Evolutionary conservation across 2,888 invertebrate genomes (phyloP), one percentile per base, ranked within the genome.

Genomic region (Hybos culiciformis): DNA sequence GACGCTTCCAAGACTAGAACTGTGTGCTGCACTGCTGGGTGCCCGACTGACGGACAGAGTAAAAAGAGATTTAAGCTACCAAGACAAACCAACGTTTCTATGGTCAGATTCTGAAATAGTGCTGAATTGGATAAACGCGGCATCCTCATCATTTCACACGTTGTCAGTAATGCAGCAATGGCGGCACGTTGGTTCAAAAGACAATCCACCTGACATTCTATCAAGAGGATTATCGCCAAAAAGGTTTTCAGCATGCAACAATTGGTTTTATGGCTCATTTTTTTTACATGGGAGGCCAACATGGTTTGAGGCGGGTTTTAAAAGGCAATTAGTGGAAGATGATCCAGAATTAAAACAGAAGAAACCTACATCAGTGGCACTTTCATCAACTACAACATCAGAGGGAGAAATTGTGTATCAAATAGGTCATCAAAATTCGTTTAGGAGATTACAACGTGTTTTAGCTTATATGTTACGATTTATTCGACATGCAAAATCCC

Each of bases 11-110:
- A 34, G 40, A n/a, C 19, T 47, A 12, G 47, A 43, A 21, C 31
- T 48, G 3, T 44, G 42, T 26, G 47, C 45, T 32, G 43, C 47
- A 2, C 12, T 43, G 7, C 21, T 47, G 8, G 36, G 41, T 26
- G 12, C 33, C 8, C 39, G 45, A 37, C 19, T 45, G 12, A n/a
- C n/a, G 14, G 3, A 31, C 29, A 31, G 14, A n/a, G 29, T 31
- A 2, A 9, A 9, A 5, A 12, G n/a, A 31, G n/a, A 6, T n/a
- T 14, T n/a, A n/a, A n/a, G n/a, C n/a, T n/a, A n/a, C n/a, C n/a
- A n/a, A n/a, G n/a, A n/a, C n/a, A n/a, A n/a, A n/a, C n/a, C n/a
- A n/a, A n/a, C n/a, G n/a, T n/a, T n/a, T n/a, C n/a, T n/a, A n/a
- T n/a, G n/a, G n/a, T 32, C 32, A 2, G 32, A 32, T 15, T 32